phyloP scores from a whole-genome alignment of 2,797 vertebrate species.

The Trematomus bernacchii region DNA sequence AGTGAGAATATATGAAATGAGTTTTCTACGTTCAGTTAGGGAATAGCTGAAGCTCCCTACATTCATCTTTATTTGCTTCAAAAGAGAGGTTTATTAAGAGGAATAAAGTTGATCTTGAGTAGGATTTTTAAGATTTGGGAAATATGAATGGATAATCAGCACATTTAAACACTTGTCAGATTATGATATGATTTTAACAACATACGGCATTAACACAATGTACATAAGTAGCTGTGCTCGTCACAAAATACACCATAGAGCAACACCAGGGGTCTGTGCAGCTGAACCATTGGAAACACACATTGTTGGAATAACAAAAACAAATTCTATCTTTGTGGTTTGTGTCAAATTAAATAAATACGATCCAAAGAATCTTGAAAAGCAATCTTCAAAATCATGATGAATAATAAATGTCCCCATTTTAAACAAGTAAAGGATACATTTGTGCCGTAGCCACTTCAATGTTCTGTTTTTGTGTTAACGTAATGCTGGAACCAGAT shows the following conservation, averaged over 20 bases:
- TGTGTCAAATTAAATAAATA: neutral
- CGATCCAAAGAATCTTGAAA: neutral
- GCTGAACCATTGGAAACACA: neutral
- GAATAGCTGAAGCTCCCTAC: conserved; percentile 14
- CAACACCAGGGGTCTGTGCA: conserved; percentile 22
- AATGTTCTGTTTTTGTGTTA: neutral
- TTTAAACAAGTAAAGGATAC: neutral
- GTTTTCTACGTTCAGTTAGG: neutral
- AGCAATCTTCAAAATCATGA: neutral
- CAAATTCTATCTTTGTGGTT: neutral
- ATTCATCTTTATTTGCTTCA: conserved; percentile 9
- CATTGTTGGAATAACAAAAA: neutral
- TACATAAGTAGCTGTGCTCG: conserved; percentile 43
- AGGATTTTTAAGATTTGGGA: neutral
- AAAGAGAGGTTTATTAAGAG: neutral
- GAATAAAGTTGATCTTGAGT: neutral
- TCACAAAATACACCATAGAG: conserved; percentile 39
- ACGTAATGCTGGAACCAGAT: neutral
- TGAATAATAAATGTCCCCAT: neutral
- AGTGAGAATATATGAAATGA: neutral
- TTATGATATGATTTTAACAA: conserved; percentile 26
- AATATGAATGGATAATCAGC: neutral
- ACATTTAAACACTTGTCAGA: conserved; percentile 26
- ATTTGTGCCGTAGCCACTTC: neutral
- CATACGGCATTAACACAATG: conserved; percentile 26